phyloP scores from a whole-genome alignment of 1,140 invertebrate species.

The Ephestia elutella region DNA sequence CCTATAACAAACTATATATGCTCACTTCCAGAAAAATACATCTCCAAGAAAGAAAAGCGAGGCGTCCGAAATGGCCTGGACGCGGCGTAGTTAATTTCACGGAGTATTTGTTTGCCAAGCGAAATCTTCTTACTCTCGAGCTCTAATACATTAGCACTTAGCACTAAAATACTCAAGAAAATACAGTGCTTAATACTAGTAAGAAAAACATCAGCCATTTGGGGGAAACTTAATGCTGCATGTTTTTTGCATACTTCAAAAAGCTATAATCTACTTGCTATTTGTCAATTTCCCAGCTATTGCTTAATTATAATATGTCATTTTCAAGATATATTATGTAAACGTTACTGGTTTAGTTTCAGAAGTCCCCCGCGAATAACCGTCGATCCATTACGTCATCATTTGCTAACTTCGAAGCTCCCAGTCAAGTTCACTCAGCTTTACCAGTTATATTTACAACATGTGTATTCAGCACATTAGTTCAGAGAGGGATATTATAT shows the following conservation, averaged over 20 bases:
- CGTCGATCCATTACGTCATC: background rate
- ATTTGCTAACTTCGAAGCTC: background rate
- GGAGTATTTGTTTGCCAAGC: slow-evolving; percentile 48
- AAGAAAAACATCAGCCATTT: no score
- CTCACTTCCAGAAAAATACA: slow-evolving; percentile 15
- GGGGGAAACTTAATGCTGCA: no score
- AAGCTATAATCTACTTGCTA: no score
- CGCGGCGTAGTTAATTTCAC: slow-evolving; percentile 53
- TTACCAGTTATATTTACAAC: background rate
- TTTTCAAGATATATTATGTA: background rate
- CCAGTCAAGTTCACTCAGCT: background rate
- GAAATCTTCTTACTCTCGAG: slow-evolving; percentile 33
- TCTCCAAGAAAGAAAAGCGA: slow-evolving; percentile 15
- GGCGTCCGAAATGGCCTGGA: slow-evolving; percentile 35
- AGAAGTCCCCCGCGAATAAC: background rate
- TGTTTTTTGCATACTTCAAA: no score
- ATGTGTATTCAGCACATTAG: no score
- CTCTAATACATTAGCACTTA: no score
- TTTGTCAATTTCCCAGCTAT: background rate
- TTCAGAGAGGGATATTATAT: no score
- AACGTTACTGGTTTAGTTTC: background rate
- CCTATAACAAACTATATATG: no score
- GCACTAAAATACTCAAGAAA: no score
- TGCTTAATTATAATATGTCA: background rate
- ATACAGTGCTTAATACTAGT: no score